Percentiles rank a stretch among this genome's conserved stretches.
phyloP scores from a whole-genome alignment of 2,113 vertebrate genomes.

The Actenoides lindsayi region DNA sequence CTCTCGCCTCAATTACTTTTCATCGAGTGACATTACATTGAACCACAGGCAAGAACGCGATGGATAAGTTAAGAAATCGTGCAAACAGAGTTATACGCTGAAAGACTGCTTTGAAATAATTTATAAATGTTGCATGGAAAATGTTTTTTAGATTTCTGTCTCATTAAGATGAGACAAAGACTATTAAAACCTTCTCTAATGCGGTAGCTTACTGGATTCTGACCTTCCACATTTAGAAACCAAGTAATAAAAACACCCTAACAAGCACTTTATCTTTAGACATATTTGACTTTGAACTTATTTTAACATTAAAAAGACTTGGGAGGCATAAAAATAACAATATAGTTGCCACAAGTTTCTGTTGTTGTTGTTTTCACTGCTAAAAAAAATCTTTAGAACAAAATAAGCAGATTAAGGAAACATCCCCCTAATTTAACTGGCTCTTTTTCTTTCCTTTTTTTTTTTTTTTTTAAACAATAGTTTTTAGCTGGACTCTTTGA shows the following conservation, averaged over 20 bases:
- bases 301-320: conserved; percentile 77
- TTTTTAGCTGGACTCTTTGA: conserved; percentile 78
- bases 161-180: conserved; percentile 75
- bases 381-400: conserved; percentile 66
- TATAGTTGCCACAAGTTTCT: conserved; percentile 71
- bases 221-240: conserved; percentile 77
- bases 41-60: not conserved
- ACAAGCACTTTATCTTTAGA: conserved; percentile 68
- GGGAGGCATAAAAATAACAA: conserved; percentile 75
- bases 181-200: conserved; percentile 72
- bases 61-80: conserved; percentile 4
- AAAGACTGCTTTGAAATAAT: conserved; percentile 38
- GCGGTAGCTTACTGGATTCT: conserved; percentile 75
- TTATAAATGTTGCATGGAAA: conserved; percentile 32
- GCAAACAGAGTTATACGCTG: not conserved
- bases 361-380: conserved; percentile 65
- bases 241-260: conserved; percentile 73
- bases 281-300: conserved; percentile 80
- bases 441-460: conserved; percentile 61
- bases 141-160: conserved; percentile 50
- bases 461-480: conserved; percentile 72
- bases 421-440: conserved; percentile 65
- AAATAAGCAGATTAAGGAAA: conserved; percentile 72
- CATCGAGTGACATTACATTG: not conserved
- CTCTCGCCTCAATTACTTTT: conserved; percentile 21